These are phyloP conservation scores for Eulemur rubriventer DNA, from an alignment of 2,797 vertebrate genomes.

Conservation along the genomic window DNA sequence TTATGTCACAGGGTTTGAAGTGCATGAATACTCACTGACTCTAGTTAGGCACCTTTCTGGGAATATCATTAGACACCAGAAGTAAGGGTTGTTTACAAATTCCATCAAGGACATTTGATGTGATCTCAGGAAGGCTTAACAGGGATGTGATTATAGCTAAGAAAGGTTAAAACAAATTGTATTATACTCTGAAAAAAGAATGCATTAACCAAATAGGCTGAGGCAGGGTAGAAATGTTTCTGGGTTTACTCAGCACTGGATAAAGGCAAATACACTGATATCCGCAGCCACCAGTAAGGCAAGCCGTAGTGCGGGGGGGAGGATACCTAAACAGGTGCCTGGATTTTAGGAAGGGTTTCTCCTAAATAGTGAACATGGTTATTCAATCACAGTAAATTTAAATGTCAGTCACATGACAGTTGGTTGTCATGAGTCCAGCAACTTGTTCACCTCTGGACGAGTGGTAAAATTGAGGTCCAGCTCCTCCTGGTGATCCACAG, in stretches of 20 bases:
- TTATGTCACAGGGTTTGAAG: neutral
- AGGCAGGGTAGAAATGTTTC: neutral
- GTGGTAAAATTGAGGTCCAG: neutral
- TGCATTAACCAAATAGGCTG: neutral
- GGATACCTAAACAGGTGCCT: neutral
- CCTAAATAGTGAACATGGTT: neutral
- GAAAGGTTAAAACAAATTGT: conserved; percentile 40
- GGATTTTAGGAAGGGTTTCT: neutral
- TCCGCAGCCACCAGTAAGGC: neutral
- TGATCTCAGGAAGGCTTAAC: conserved; percentile 1
- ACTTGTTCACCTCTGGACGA: neutral
- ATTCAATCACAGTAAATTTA: neutral
- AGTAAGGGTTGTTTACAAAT: conserved; percentile 36
- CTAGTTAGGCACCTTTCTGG: neutral
- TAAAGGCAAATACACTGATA: neutral
- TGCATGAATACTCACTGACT: neutral
- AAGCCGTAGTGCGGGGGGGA: neutral
- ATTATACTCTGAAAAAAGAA: neutral
- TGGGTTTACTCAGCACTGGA: neutral
- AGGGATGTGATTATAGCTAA: neutral
- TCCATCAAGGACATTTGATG: neutral
- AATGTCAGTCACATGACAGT: neutral
- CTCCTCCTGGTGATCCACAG: neutral
- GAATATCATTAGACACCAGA: conserved; percentile 42
- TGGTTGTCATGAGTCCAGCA: neutral